These are phyloP conservation scores for Cryptotis parvus DNA, from an alignment of 2,113 vertebrate species.

Conservation along the genomic window DNA sequence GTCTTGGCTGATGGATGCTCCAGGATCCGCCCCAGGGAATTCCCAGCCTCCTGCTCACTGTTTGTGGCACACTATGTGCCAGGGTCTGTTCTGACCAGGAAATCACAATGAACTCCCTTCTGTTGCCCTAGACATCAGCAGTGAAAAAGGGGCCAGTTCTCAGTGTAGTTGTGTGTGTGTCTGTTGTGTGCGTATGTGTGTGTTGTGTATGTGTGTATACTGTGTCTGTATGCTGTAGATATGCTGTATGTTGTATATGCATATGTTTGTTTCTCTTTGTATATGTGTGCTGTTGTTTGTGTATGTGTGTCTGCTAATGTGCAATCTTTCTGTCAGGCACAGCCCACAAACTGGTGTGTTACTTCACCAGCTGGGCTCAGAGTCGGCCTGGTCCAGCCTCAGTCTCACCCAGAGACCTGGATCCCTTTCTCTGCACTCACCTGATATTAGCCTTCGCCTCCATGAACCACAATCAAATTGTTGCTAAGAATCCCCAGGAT, in stretches of 20 bases:
- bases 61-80: neutral
- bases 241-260: too few species aligned
- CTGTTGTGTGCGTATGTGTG: too few species aligned
- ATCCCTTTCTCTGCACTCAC: conserved; percentile 89
- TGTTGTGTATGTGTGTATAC: accelerated
- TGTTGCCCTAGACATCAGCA: neutral
- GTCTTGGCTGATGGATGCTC: too few species aligned
- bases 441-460: conserved; percentile 88
- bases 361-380: conserved; percentile 88
- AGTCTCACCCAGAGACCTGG: conserved; percentile 83
- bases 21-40: neutral
- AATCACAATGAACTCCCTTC: neutral
- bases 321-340: conserved; percentile 71
- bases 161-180: too few species aligned
- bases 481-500: conserved; percentile 79
- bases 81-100: neutral
- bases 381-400: conserved; percentile 80
- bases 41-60: neutral
- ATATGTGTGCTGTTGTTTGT: too few species aligned
- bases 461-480: conserved; percentile 82
- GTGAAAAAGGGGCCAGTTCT: neutral
- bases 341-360: conserved; percentile 87
- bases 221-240: too few species aligned
- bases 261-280: too few species aligned
- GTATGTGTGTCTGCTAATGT: neutral